A percentile compares a stretch with the other conserved stretches of the same genome.
Evolutionary conservation across 2,888 invertebrate species (phyloP).

Genomic region (Azorinus chamasolen): DNA sequence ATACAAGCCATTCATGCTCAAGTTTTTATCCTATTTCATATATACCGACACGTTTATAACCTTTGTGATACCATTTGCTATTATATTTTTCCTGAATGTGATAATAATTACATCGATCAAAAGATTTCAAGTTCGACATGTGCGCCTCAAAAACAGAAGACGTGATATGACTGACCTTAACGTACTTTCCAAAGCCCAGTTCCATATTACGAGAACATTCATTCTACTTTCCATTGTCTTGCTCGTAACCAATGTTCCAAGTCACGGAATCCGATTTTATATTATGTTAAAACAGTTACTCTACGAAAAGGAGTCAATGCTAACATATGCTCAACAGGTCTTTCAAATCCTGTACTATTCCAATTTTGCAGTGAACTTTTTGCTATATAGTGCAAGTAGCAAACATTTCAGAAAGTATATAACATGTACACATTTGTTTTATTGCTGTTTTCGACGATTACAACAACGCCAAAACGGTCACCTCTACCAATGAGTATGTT

Average conservation of each 20-base stretch:
- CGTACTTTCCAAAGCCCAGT: constrained; percentile 70
- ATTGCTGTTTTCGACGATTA: too few species aligned
- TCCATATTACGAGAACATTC: constrained; percentile 75
- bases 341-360: constrained; percentile 75
- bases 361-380: constrained; percentile 76
- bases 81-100: constrained; percentile 75
- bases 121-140: constrained; percentile 37
- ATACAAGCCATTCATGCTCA: constrained; percentile 55
- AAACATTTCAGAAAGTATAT: constrained; percentile 68
- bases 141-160: constrained; percentile 26
- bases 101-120: constrained; percentile 48
- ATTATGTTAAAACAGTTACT: constrained; percentile 63
- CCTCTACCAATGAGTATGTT: too few species aligned
- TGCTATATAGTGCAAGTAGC: constrained; percentile 72
- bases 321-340: constrained; percentile 69
- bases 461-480: too few species aligned
- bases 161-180: constrained; percentile 21
- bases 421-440: too few species aligned
- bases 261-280: constrained; percentile 77
- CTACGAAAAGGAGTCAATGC: constrained; percentile 13
- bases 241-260: constrained; percentile 79
- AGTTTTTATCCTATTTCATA: constrained; percentile 68
- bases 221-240: constrained; percentile 78
- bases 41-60: constrained; percentile 74
- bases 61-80: constrained; percentile 73